These are phyloP conservation scores for Genyomyrus donnyi DNA, from an alignment of 2,113 vertebrate species.

Conservation along the genomic window DNA sequence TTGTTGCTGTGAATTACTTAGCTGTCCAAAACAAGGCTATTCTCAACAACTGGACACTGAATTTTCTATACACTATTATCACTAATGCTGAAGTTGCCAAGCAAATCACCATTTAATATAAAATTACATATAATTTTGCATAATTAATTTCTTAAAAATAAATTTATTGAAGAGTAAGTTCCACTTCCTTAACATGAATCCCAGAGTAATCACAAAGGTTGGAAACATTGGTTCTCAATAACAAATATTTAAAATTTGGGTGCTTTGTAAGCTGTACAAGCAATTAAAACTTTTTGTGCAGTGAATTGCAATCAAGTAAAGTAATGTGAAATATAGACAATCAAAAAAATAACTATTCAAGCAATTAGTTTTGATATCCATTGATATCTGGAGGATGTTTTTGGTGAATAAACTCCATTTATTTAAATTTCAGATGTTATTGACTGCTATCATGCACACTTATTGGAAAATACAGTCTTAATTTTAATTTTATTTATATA, in stretches of 20 bases:
- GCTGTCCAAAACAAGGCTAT: not conserved
- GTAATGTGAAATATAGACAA: not conserved
- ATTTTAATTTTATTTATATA: not conserved
- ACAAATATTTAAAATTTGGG: not conserved
- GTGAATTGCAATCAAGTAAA: not conserved
- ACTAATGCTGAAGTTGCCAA: not conserved
- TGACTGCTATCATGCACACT: not conserved
- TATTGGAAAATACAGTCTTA: not conserved
- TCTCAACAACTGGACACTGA: not conserved
- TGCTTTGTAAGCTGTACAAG: not conserved
- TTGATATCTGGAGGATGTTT: not conserved
- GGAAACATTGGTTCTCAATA: not conserved
- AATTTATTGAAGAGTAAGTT: not conserved
- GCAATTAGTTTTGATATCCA: not conserved
- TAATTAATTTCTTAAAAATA: not conserved
- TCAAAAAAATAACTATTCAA: not conserved
- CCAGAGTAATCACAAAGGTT: not conserved
- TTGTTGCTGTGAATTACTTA: not conserved
- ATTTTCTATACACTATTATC: not conserved
- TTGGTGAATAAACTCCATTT: not conserved
- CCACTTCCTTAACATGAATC: not conserved
- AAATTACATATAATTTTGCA: not conserved
- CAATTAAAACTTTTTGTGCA: not conserved
- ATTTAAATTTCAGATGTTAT: not conserved
- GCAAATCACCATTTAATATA: not conserved